Percentiles rank a stretch among this genome's conserved stretches.
Conservation (phyloP, 2,888 invertebrate species). For the Muscina levida region DNA sequence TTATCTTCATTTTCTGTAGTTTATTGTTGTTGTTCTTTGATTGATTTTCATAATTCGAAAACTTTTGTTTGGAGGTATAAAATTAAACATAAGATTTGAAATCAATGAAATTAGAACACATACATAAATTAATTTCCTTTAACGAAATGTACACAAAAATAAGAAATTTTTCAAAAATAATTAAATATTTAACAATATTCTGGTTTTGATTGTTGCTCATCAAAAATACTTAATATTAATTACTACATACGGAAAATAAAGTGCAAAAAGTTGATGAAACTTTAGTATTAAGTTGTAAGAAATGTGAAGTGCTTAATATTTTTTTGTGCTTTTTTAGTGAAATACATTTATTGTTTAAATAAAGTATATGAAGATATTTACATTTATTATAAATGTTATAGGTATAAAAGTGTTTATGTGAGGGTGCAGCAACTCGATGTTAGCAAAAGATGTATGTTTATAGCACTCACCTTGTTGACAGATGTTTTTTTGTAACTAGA, state of each 20-base stretch:
- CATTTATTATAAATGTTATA: neutral
- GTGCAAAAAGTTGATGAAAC: conserved; percentile 9
- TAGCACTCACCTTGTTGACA: conserved; percentile 9
- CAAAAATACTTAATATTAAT: no score
- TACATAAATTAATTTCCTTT: conserved; percentile 20
- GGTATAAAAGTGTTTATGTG: neutral
- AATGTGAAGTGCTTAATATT: conserved; percentile 15
- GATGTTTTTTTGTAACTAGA: neutral
- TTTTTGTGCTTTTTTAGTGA: neutral
- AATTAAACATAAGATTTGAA: conserved; percentile 26
- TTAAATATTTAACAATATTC: conserved; percentile 1
- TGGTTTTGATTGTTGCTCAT: neutral
- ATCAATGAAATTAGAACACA: conserved; percentile 42
- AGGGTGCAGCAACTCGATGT: neutral
- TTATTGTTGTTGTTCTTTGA: neutral
- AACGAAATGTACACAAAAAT: conserved; percentile 20
- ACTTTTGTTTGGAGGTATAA: conserved; percentile 9
- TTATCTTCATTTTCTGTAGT: conserved; percentile 44
- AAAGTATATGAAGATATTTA: neutral
- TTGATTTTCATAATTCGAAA: conserved; percentile 23
- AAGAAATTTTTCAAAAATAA: neutral
- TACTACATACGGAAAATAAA: neutral
- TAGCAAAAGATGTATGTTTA: conserved; percentile 10
- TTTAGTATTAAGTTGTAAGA: neutral
- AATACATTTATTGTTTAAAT: neutral